Base-by-base conservation (phyloP, 2,113 vertebrate species). In the Microcebus griseorufus region DNA sequence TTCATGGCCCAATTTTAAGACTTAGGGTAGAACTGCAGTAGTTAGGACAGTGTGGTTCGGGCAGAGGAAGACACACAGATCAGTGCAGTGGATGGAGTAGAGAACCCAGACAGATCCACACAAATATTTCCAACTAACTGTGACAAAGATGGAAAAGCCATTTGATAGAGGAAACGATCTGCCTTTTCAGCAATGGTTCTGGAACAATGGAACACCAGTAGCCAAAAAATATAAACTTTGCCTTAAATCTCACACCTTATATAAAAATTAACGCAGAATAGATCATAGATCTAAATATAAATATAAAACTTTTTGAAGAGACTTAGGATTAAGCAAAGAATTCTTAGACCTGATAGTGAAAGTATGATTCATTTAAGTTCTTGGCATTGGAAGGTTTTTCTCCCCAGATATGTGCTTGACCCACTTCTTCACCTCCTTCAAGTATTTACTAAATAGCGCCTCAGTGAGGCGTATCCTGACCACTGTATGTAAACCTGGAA, bases 261-360 rank as follows among this genome's bases (percentile, higher is more conserved):
- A 25, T 12, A 85, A 32, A 90, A 45, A 34, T 42, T 10, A 87
- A 73, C 23, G 55, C 48, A 39, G 45, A 69, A 10, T 76, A 39
- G 51, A 48, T 65, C 39, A 16, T 13, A 34, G 27, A 82, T 90
- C 13, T 85, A 72, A 95, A 86, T 80, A 16, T 69, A 75, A 85
- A 39, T 37, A 14, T 60, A 9, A 90, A 90, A 27, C 45, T 32
- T 75, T 87, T 90, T 75, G 37, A 73, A 84, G 23, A 80, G 93
- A 25, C 32, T 92, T 93, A 34, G 4, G 10, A n/a, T 29, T 75
- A 94, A 67, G 11, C 27, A 55, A 82, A 78, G 79, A 45, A 23
- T 72, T 93, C 73, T 60, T 58, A 37, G 53, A 67, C 13, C 62
- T 64, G 25, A 34, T 18, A 32, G 20, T 42, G 14, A 14, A 67